Evolutionary conservation across 1,140 invertebrate species (phyloP), one percentile per base, ranked within the genome.

Genomic region (Elymnias hypermnestra): DNA sequence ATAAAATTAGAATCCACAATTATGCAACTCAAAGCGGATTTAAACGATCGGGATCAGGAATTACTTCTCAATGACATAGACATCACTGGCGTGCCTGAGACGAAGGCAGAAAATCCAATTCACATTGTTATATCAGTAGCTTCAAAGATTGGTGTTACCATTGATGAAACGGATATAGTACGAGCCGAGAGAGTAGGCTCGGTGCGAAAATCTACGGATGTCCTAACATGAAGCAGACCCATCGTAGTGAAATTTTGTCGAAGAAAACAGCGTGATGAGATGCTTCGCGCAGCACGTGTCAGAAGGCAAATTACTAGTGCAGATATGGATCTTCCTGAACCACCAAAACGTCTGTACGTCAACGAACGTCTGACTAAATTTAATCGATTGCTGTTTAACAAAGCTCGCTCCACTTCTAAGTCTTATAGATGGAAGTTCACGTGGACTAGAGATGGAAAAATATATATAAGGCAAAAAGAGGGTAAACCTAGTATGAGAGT

Each of bases 41-140:
- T 53, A 6, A 43, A 47, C 17, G 51, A 47, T 3, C 19, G 31
- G 2, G 51, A 47, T 5, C 51, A 47, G 6, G 29, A 38, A 14
- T 0, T 23, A 3, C 23, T 50, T 1, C 12, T 9, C 1, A 49
- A 43, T 7, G 45, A 54, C 5, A 9, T 49, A 6, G 47, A 50
- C 1, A 46, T 56, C 2, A 25, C 46, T 0, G 25, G 42, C 25
- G 12, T 50, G 5, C 38, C 39, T 2, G 29, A 49, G 15, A 14
- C 5, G 0, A 31, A 33, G 10, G 17, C 12, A 2, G 46, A 46
- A 18, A 55, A 50, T 15, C 0, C 18, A 2, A 7, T 9, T 7
- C 38, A 0, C 13, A n/a, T n/a, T n/a, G n/a, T n/a, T n/a, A n/a
- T n/a, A n/a, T n/a, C n/a, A n/a, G n/a, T n/a, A n/a, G n/a, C n/a